Evolutionary conservation across 2,888 invertebrate species (phyloP), one percentile per base, ranked within the genome.

Genomic region (Hyposoter didymator): DNA sequence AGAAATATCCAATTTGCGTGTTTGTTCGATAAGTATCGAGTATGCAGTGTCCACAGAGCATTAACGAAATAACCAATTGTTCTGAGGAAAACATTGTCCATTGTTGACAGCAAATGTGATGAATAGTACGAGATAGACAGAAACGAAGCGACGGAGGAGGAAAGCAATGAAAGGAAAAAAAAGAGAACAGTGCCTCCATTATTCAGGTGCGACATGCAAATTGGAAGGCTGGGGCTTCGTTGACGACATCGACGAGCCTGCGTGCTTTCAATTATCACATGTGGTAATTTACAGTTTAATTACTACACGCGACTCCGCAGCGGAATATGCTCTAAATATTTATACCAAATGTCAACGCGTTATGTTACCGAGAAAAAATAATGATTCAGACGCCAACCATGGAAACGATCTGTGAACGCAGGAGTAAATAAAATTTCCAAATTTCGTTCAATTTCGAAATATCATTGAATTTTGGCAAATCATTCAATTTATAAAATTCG

Each of bases 151-250:
- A 10, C 10, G 39, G 0, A 39, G 39, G 1, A 39, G 0, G 14
- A 69, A 69, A 69, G 8, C 19, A 39, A 67, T 17, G 22, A 19
- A 22, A 47, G 45, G 45, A 45, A 22, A 45, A 45, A 52, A 52
- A 19, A 52, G 19, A 52, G 19, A 19, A 39, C 39, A 39, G 39
- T 39, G 52, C 52, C 19, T 47, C 17, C 28, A 32, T 28, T 70
- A 64, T 64, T 32, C 64, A n/a, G 39, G 66, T 66, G 66, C 39
- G 39, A 66, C 17, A 39, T 66, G 66, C 10, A 66, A 66, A 66
- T 64, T 64, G n/a, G 8, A 39, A 64, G n/a, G 35, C 35, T 64
- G 64, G 35, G n/a, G 35, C 35, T 39, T 39, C 17, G n/a, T n/a
- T 64, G n/a, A 64, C 32, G 39, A 64, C 32, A 64, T 52, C 19